Evolutionary conservation across 1,140 invertebrate genomes (phyloP).

Genomic region (Cyclina sinensis): DNA sequence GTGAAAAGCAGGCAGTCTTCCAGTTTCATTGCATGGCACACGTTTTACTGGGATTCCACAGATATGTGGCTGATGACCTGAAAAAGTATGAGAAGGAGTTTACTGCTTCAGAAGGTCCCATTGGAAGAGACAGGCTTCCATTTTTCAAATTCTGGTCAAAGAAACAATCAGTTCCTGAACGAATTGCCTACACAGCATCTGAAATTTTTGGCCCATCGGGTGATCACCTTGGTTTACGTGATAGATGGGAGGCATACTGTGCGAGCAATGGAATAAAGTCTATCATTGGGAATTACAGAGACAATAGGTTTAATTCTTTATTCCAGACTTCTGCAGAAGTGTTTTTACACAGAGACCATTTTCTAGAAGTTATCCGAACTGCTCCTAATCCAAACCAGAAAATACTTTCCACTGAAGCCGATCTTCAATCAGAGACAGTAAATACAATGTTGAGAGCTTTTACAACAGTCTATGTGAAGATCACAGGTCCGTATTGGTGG

Average conservation of each 20-base stretch:
- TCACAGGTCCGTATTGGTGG: conserved; percentile 11
- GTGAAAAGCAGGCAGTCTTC: not conserved
- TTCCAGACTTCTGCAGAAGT: conserved; percentile 29
- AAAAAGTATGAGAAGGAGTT: no score
- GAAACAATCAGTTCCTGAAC: not conserved
- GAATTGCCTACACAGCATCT: not conserved
- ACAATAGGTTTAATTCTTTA: conserved; percentile 22
- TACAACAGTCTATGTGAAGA: not conserved
- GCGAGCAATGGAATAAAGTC: not conserved
- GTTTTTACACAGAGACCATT: not conserved
- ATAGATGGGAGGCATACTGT: conserved; percentile 18
- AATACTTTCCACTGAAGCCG: not conserved
- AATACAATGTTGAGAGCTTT: not conserved
- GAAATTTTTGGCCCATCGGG: not conserved
- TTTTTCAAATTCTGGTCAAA: not conserved
- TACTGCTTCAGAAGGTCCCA: not conserved
- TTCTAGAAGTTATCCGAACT: not conserved
- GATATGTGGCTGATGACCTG: no score
- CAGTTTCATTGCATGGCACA: conserved; percentile 15
- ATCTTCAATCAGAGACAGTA: not conserved
- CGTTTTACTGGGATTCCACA: no score
- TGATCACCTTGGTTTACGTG: not conserved
- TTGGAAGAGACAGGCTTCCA: no score
- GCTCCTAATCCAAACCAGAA: not conserved
- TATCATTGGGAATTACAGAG: conserved; percentile 20